Evolutionary conservation across 2,113 vertebrate genomes (phyloP).

Genomic region (Cercopithecus mona): DNA sequence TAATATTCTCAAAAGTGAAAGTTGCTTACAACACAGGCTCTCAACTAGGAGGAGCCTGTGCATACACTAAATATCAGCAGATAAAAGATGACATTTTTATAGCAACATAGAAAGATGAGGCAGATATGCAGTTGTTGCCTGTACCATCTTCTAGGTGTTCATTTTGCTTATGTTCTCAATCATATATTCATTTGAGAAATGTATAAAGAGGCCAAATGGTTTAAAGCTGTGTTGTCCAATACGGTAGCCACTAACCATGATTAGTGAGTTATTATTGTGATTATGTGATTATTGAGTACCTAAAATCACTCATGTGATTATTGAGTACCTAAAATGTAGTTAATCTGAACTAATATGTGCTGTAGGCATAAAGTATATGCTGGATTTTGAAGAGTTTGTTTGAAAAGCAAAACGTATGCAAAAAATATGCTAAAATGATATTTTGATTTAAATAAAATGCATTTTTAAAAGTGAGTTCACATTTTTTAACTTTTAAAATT

Average conservation of each 20-base stretch:
- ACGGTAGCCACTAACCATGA: background rate
- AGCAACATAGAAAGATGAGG: background rate
- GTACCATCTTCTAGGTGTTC: background rate
- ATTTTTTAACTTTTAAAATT: background rate
- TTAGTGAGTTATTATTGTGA: too few relatives aligned
- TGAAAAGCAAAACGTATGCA: background rate
- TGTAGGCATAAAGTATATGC: background rate
- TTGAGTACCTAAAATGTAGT: background rate
- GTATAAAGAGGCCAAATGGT: background rate
- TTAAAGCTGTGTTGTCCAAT: background rate
- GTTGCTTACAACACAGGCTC: background rate
- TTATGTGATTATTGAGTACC: background rate
- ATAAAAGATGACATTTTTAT: background rate
- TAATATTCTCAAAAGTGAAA: background rate
- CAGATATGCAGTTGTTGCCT: background rate
- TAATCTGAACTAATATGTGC: background rate
- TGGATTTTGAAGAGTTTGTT: background rate
- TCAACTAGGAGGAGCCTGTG: background rate
- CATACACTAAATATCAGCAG: background rate
- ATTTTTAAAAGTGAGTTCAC: background rate
- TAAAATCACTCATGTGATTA: background rate
- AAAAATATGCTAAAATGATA: background rate
- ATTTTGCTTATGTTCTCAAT: background rate
- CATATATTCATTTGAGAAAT: background rate
- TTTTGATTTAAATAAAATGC: background rate